Conservation (phyloP, 2,113 vertebrate species). For the Gambusia affinis region DNA sequence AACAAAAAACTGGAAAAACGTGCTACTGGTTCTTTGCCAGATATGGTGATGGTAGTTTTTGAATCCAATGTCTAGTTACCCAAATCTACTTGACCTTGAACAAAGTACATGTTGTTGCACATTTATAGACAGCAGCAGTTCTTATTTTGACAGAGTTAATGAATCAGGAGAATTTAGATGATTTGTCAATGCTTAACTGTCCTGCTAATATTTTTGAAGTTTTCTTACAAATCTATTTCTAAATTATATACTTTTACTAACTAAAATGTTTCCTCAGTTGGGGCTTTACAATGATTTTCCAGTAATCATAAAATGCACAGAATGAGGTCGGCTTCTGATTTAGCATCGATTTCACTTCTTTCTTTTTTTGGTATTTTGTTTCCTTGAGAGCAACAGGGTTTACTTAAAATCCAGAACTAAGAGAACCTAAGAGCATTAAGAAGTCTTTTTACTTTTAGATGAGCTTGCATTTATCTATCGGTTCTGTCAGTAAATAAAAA, state of each 20-base stretch:
- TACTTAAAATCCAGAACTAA: background rate
- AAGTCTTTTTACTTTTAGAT: background rate
- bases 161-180: no score
- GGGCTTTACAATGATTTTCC: no score
- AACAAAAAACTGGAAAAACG: background rate
- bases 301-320: background rate
- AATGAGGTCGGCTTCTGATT: background rate
- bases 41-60: background rate
- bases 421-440: background rate
- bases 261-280: no score
- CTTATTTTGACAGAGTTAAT: no score
- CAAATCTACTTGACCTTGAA: background rate
- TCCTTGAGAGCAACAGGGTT: background rate
- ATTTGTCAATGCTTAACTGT: no score
- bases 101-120: background rate
- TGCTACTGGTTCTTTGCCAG: background rate
- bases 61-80: no score
- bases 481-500: background rate
- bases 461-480: background rate
- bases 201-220: no score
- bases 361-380: background rate
- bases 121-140: no score
- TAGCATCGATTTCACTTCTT: background rate
- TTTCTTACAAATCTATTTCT: no score
- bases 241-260: background rate